Evolutionary conservation across 2,113 vertebrate genomes (phyloP).

Genomic region (Rousettus leschenaultii): DNA sequence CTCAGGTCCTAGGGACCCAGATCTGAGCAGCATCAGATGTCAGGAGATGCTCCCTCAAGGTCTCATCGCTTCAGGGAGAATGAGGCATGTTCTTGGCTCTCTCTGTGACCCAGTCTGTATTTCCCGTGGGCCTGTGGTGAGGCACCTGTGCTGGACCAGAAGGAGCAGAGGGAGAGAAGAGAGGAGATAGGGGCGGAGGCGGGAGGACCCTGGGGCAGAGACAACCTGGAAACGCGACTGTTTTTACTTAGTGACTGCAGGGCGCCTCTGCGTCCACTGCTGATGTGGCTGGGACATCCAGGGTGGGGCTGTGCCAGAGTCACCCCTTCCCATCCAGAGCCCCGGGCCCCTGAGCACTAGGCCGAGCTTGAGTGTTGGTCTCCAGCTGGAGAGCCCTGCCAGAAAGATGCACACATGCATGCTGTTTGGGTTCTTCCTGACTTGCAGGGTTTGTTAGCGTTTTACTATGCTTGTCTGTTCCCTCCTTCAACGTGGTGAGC

Average conservation of each 20-base stretch:
- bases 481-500: background rate
- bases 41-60: background rate
- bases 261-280: background rate
- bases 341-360: background rate
- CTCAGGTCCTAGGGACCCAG: background rate
- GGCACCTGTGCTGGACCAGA: constrained; percentile 9
- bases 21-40: constrained; percentile 25
- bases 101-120: background rate
- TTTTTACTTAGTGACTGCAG: background rate
- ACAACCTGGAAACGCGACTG: background rate
- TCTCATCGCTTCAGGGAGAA: constrained; percentile 61
- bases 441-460: background rate
- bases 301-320: background rate
- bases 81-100: constrained; percentile 33
- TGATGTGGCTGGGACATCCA: background rate
- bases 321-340: background rate
- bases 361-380: background rate
- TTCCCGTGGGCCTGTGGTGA: constrained; percentile 45
- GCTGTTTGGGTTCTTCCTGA: background rate
- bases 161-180: background rate
- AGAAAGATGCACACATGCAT: background rate
- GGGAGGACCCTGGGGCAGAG: background rate
- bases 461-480: background rate
- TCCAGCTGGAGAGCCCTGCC: background rate
- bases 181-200: background rate